Evolutionary conservation across 2,888 invertebrate genomes (phyloP), one percentile per base, ranked within the genome.

Genomic region (Limnephilus rhombicus): DNA sequence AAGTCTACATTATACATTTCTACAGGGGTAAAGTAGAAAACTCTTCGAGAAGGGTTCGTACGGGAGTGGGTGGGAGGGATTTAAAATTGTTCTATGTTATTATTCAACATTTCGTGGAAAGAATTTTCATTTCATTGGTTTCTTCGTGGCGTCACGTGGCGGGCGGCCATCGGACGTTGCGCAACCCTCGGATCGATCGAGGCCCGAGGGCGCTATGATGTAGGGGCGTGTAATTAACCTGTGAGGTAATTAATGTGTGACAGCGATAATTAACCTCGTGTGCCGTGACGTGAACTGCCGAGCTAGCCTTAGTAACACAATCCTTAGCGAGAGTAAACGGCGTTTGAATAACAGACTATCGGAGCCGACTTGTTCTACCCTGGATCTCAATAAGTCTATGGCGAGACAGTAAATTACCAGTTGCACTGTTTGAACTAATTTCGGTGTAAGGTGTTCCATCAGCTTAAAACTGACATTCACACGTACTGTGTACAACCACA

Each of bases 21-120:
- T 45, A 86, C 86, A 24, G 68, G 68, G 68, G 68, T n/a, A 68
- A 68, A 68, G 86, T 15, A 37, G 86, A 37, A 45, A 86, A 45
- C 86, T 68, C 18, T 45, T 29, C 41, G 86, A 68, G 86, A 86
- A 86, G 86, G 86, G 86, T 86, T 86, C n/a, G 86, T 68, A 68
- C 24, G 24, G 24, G 68, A 68, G 68, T 24, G 86, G 86, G 68
- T 18, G 45, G 86, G 86, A n/a, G n/a, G 29, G 18, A 83, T 86
- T 86, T 86, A 41, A 86, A 86, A 49, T 45, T 86, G n/a, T 86
- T n/a, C 86, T n/a, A 68, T 68, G 68, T 86, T 86, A 45, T 49
- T 86, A 86, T 45, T 86, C 86, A 49, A 86, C 86, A 86, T 86
- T 45, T 45, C 45, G 86, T 45, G 86, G 41, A 86, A 45, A 49